Base-by-base conservation (phyloP, 2,888 invertebrate species). In the Parnassius smintheus region DNA sequence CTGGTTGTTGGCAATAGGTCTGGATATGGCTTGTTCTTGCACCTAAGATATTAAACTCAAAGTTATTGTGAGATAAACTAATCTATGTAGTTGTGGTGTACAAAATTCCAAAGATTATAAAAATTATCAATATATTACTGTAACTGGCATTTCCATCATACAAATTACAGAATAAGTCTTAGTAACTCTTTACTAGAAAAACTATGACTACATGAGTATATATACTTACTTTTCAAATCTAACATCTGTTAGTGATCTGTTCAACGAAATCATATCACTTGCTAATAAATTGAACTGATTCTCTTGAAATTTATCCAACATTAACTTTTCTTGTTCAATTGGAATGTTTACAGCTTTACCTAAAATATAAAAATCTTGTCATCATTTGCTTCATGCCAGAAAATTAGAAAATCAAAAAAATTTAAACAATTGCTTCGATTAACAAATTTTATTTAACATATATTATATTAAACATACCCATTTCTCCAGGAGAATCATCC, bases 241-340 rank as follows among this genome's bases (percentile, higher is more conserved):
- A 69, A 99, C 98, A 89, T 99, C 99, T 41, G 97, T 95, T 62
- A 99, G 93, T 9, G 98, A 98, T 76, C 99, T 93, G 92, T 99
- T 99, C 68, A 99, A 88, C 67, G 98, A 98, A 78, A 99, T 98
- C 95, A 97, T 96, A 86, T 99, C 99, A 85, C 98, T 98, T 71
- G 99, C 99, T 85, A 99, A 92, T 73, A 99, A 93, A 91, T 99
- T 99, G 92, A 99, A 99, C 92, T 99, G 99, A 92, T 99, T 99
- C 79, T 99, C 94, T 85, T 98, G 98, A 88, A 99, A 99, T 83
- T 97, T 96, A 77, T 98, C 98, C 88, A 98, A 95, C 94, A 98
- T 97, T 62, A 96, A 86, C 64, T 95, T 95, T 80, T 98, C 97
- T 82, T 97, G 95, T 61, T 97, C 96, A 25, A 95, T 90, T 22